phyloP scores from a whole-genome alignment of 2,113 vertebrate genomes.

The Oncorhynchus nerka region DNA sequence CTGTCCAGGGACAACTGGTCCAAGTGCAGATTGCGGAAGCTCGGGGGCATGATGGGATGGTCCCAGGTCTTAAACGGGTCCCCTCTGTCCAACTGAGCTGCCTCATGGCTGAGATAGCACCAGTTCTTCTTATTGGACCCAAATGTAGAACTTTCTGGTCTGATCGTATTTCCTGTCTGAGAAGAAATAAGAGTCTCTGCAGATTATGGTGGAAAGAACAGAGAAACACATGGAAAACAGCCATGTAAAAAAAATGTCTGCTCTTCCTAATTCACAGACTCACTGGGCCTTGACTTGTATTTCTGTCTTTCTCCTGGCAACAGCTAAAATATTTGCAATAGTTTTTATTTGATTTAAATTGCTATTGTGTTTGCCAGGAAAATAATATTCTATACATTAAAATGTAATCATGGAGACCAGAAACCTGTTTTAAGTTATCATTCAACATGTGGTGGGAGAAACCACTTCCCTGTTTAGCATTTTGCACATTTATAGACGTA shows the following conservation, averaged over 20 bases:
- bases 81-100: conserved; percentile 66
- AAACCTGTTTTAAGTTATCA: neutral
- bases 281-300: neutral
- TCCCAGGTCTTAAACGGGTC: conserved; percentile 79
- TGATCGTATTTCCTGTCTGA: conserved; percentile 64
- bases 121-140: conserved; percentile 73
- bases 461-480: too few species aligned
- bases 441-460: neutral
- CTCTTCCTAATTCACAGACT: neutral
- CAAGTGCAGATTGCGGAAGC: conserved; percentile 73
- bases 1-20: conserved; percentile 78
- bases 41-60: conserved; percentile 73
- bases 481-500: too few species aligned
- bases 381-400: neutral
- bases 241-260: neutral
- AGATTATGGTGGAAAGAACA: too few species aligned
- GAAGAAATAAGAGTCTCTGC: too few species aligned
- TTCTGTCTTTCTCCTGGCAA: neutral
- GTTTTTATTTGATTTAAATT: neutral
- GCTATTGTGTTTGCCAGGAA: neutral
- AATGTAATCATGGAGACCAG: neutral
- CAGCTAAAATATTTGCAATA: neutral
- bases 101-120: conserved; percentile 77
- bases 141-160: conserved; percentile 77
- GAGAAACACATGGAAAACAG: too few species aligned